phyloP scores from a whole-genome alignment of 2,797 vertebrate species.

The Podarcis siculus region DNA sequence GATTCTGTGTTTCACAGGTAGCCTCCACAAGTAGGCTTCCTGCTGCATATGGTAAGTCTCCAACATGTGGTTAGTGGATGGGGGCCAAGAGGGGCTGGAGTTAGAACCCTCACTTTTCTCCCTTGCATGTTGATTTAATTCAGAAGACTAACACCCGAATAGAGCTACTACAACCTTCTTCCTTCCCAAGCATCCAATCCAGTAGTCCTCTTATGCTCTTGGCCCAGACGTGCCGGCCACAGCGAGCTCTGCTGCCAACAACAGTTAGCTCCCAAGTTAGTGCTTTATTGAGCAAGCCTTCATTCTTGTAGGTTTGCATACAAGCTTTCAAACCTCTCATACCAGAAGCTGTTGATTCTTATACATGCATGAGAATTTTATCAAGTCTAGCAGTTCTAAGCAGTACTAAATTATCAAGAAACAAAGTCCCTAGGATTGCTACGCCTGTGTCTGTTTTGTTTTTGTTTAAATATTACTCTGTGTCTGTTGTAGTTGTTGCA shows the following conservation, averaged over 20 bases:
- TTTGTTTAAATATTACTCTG: not conserved
- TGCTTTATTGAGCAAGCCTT: not conserved
- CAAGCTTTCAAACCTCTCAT: not conserved
- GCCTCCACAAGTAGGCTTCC: no score
- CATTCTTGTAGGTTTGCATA: not conserved
- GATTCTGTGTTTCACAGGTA: no score
- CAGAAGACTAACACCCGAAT: no score
- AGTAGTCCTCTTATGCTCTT: not conserved
- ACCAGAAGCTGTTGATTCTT: not conserved
- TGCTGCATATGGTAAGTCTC: no score
- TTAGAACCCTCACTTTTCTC: no score
- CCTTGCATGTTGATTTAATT: no score
- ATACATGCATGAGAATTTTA: not conserved
- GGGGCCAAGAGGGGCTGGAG: no score
- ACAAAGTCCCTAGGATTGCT: not conserved
- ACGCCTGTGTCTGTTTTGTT: not conserved
- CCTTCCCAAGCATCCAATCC: not conserved
- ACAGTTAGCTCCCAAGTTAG: not conserved
- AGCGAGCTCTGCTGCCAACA: not conserved
- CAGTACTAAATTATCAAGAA: not conserved
- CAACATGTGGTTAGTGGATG: no score
- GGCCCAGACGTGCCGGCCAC: not conserved
- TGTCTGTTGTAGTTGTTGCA: not conserved
- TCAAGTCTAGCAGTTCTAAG: not conserved
- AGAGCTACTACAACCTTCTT: not conserved